phyloP scores from a whole-genome alignment of 2,797 vertebrate species.

The Delichon dasypus region DNA sequence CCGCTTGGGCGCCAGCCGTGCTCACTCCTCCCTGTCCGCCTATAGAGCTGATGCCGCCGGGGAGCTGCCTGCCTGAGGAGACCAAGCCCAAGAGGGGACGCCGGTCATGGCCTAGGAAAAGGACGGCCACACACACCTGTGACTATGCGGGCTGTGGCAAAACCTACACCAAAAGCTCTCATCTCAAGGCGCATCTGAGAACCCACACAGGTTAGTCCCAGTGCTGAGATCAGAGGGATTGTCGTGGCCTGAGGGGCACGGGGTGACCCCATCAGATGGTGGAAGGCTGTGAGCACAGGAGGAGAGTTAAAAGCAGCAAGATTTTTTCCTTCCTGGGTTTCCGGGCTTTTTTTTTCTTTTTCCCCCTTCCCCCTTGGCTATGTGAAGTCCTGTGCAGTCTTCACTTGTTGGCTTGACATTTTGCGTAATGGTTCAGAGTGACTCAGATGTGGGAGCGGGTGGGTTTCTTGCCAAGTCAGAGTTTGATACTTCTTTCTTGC shows the following conservation, averaged over 20 bases:
- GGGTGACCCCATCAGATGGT: fast-evolving
- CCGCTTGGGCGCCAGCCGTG: neutral
- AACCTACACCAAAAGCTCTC: conserved; percentile 98
- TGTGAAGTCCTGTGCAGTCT: neutral
- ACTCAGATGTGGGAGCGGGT: conserved; percentile 28
- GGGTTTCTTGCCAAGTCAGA: conserved; percentile 40
- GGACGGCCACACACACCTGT: conserved; percentile 94
- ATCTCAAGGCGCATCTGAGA: conserved; percentile 96
- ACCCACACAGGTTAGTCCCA: conserved; percentile 93
- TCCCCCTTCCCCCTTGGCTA: neutral
- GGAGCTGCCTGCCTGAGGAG: conserved; percentile 87
- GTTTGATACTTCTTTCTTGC: neutral
- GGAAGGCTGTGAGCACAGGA: fast-evolving
- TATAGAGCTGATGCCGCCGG: conserved; percentile 87
- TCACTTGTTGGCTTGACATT: neutral
- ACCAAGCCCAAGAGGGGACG: conserved; percentile 92
- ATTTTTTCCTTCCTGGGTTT: neutral
- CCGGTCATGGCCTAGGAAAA: conserved; percentile 95
- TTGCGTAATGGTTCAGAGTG: conserved; percentile 13
- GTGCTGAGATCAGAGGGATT: fast-evolving
- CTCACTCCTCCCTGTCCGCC: conserved; percentile 71
- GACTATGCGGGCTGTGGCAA: conserved; percentile 96
- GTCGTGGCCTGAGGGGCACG: fast-evolving
- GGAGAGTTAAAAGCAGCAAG: neutral
- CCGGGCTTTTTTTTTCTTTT: neutral